phyloP scores from a whole-genome alignment of 2,797 vertebrate genomes.

The Columba guinea region DNA sequence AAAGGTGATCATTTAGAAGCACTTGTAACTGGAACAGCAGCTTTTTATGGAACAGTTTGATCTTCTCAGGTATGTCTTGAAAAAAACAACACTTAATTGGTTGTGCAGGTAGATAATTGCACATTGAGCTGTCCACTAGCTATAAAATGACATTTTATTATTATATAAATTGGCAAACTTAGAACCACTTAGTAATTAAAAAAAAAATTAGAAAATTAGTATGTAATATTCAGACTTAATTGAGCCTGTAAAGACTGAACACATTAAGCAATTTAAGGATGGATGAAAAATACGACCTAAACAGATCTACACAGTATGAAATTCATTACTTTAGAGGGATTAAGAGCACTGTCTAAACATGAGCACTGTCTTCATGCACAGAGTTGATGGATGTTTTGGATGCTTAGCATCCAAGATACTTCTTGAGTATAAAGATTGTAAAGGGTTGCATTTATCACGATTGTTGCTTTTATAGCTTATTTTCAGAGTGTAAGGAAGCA shows the following conservation, averaged over 20 bases:
- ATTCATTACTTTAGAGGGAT: background rate
- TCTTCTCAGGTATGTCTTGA: background rate
- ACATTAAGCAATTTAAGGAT: background rate
- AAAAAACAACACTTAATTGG: background rate
- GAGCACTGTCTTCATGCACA: background rate
- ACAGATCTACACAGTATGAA: background rate
- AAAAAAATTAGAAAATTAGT: background rate
- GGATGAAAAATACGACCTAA: background rate
- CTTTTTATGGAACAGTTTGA: background rate
- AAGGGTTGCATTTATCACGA: background rate
- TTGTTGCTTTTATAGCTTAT: background rate
- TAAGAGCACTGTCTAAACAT: background rate
- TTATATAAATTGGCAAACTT: background rate
- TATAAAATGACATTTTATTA: background rate
- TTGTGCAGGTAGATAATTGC: background rate
- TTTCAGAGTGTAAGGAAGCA: background rate
- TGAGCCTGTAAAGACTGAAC: background rate
- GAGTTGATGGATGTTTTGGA: background rate
- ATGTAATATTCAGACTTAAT: background rate
- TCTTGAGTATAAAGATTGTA: background rate
- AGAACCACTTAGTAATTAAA: background rate
- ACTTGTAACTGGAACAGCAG: background rate
- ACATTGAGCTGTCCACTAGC: background rate
- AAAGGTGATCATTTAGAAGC: background rate
- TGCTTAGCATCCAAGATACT: background rate